These are phyloP conservation scores for Oenanthe oenanthe DNA, from an alignment of 2,113 vertebrate species.

Conservation along the genomic window DNA sequence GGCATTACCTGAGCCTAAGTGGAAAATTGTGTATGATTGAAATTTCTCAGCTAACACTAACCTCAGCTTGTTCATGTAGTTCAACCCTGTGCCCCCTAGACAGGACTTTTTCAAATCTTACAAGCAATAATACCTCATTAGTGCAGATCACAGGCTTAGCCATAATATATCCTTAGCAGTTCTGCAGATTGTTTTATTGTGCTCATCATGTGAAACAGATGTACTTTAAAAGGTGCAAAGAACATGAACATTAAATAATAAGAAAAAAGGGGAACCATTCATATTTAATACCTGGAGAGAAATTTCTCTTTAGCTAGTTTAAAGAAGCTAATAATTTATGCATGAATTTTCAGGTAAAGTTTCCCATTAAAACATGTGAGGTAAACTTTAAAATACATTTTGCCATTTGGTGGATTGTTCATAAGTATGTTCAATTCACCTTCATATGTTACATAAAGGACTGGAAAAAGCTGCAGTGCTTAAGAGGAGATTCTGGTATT, in stretches of 20 bases:
- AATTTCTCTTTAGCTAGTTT: not conserved
- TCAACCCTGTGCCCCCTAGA: not conserved
- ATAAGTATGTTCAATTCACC: not conserved
- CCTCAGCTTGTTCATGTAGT: not conserved
- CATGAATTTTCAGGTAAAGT: not conserved
- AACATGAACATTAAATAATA: not conserved
- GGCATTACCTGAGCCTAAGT: not conserved
- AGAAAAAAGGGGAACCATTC: not conserved
- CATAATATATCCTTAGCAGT: not conserved
- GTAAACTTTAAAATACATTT: not conserved
- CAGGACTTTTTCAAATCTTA: not conserved
- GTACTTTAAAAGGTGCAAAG: not conserved
- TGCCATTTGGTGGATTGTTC: not conserved
- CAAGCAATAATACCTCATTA: not conserved
- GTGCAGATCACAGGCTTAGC: not conserved
- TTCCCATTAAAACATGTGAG: not conserved
- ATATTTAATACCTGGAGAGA: not conserved
- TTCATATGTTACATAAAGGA: not conserved
- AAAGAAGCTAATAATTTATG: not conserved
- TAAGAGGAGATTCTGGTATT: not conserved
- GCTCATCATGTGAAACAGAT: not conserved
- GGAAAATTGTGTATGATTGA: not conserved
- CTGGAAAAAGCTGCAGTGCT: not conserved
- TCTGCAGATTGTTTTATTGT: not conserved
- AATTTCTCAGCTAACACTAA: not conserved